A percentile compares a stretch with the other conserved stretches of the same genome.
phyloP scores from a whole-genome alignment of 1,140 invertebrate species.

The Halyomorpha halys region DNA sequence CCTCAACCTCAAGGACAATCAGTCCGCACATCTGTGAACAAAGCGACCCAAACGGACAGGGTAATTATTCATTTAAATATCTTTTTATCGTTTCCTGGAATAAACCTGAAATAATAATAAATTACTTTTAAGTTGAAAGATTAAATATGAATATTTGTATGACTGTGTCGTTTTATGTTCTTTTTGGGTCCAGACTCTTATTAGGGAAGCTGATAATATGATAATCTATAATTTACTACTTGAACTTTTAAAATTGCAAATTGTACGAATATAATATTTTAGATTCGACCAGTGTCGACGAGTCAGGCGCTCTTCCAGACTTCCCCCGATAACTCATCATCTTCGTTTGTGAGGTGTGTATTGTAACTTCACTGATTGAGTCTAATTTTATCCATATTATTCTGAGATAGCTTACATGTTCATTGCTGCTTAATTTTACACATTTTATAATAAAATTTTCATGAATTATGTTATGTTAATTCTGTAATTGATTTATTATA shows the following conservation, averaged over 20 bases:
- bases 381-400: background rate
- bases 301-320: slow-evolving; percentile 44
- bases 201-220: too few species aligned
- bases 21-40: slow-evolving; percentile 28
- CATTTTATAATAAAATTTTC: background rate
- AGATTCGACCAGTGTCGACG: slow-evolving; percentile 52
- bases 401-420: background rate
- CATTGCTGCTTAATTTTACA: background rate
- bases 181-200: too few species aligned
- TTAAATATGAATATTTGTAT: too few species aligned
- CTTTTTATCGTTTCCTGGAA: slow-evolving; percentile 6
- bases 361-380: background rate
- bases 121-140: too few species aligned
- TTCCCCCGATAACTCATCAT: slow-evolving; percentile 40
- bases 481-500: too few species aligned
- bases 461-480: too few species aligned
- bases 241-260: background rate
- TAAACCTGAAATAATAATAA: too few species aligned
- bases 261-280: slow-evolving; percentile 30
- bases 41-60: slow-evolving; percentile 62
- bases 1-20: slow-evolving; percentile 25
- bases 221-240: too few species aligned
- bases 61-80: too few species aligned
- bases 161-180: background rate
- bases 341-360: slow-evolving; percentile 45